Evolutionary conservation across 2,113 vertebrate genomes (phyloP).

Genomic region (Ondatra zibethicus): DNA sequence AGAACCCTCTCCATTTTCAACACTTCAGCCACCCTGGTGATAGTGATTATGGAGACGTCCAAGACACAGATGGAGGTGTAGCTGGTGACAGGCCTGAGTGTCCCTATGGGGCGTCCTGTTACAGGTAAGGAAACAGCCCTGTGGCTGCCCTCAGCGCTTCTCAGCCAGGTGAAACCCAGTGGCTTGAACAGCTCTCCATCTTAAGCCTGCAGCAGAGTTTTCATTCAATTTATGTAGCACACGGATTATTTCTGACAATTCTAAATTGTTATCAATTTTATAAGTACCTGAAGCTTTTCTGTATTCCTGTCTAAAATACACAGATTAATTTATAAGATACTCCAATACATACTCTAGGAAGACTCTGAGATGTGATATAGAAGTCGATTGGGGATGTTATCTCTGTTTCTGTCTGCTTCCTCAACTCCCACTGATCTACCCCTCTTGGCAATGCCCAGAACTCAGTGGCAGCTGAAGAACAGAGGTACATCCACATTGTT

Average conservation of each 20-base stretch:
- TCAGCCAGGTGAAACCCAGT: background rate
- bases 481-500: background rate
- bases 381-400: background rate
- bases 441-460: background rate
- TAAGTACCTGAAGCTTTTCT: background rate
- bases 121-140: conserved; percentile 81
- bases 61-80: background rate
- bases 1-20: conserved; percentile 89
- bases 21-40: conserved; percentile 89
- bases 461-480: background rate
- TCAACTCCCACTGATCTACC: background rate
- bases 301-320: conserved; percentile 22
- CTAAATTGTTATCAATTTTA: background rate
- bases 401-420: background rate
- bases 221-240: conserved; percentile 14
- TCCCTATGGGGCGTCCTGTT: conserved; percentile 87
- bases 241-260: conserved; percentile 32
- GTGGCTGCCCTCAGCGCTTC: background rate
- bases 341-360: background rate
- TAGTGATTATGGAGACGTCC: conserved; percentile 78
- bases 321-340: background rate
- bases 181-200: background rate
- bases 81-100: conserved; percentile 83
- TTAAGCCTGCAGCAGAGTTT: conserved; percentile 7
- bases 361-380: background rate